These are phyloP conservation scores for Picus viridis DNA, from an alignment of 2,797 vertebrate species.

Conservation along the genomic window DNA sequence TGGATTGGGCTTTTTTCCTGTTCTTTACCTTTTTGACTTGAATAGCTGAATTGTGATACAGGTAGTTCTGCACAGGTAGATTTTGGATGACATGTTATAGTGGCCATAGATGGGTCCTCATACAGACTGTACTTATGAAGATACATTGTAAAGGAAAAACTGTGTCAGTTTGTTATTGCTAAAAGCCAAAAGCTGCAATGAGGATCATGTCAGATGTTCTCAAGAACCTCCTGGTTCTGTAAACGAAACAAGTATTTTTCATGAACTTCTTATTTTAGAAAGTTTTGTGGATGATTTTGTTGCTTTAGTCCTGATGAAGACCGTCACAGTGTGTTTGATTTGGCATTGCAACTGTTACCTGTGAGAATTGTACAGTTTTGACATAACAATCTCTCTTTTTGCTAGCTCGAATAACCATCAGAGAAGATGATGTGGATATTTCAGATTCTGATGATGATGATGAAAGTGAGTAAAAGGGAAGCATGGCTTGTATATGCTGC, in stretches of 20 bases:
- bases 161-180: not conserved
- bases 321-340: not conserved
- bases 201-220: not conserved
- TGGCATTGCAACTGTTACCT: not conserved
- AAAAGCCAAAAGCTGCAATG: not conserved
- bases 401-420: constrained; percentile 86
- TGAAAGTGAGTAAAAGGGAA: constrained; percentile 83
- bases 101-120: not conserved
- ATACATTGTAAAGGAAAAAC: not conserved
- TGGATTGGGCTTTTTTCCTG: fast-evolving
- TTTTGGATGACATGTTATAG: not conserved
- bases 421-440: constrained; percentile 89
- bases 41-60: not conserved
- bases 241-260: not conserved
- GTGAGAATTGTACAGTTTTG: not conserved
- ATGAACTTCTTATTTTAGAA: not conserved
- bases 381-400: not conserved
- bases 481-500: not conserved
- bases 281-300: not conserved
- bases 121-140: not conserved
- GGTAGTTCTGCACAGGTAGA: not conserved
- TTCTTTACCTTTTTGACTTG: not conserved
- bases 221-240: not conserved
- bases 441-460: constrained; percentile 96
- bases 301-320: not conserved